Evolutionary conservation across 1,140 invertebrate genomes (phyloP).

Genomic region (Saccostrea glomerata): DNA sequence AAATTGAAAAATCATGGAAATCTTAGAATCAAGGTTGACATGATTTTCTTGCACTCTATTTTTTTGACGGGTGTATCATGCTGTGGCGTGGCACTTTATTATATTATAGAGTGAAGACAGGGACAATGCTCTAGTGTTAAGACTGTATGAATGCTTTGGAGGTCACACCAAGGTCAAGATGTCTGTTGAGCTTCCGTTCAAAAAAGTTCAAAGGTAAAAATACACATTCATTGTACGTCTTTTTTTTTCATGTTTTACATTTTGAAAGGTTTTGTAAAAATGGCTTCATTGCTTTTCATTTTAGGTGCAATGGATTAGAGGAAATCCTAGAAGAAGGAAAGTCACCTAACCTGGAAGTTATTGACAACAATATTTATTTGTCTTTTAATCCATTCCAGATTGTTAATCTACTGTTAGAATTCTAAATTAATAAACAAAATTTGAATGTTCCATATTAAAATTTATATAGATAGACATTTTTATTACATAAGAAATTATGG

Average conservation of each 20-base stretch:
- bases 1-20: too few relatives aligned
- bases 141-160: slow-evolving; percentile 78
- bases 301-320: slow-evolving; percentile 65
- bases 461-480: too few relatives aligned
- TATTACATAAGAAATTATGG: too few relatives aligned
- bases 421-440: not conserved
- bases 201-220: slow-evolving; percentile 63
- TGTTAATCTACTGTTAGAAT: slow-evolving; percentile 29
- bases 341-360: slow-evolving; percentile 33
- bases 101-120: slow-evolving; percentile 69
- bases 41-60: too few relatives aligned
- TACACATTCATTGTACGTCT: not conserved
- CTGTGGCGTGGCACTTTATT: too few relatives aligned
- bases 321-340: slow-evolving; percentile 48
- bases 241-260: slow-evolving; percentile 4
- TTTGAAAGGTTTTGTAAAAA: too few relatives aligned
- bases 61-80: too few relatives aligned
- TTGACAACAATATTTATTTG: slow-evolving; percentile 45
- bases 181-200: slow-evolving; percentile 67
- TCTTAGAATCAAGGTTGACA: too few relatives aligned
- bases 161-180: slow-evolving; percentile 67
- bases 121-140: slow-evolving; percentile 64
- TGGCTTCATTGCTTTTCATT: slow-evolving; percentile 23
- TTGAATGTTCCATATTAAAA: too few relatives aligned
- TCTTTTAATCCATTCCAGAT: slow-evolving; percentile 63